phyloP scores from a whole-genome alignment of 2,113 vertebrate species.

The Callipepla californica region DNA sequence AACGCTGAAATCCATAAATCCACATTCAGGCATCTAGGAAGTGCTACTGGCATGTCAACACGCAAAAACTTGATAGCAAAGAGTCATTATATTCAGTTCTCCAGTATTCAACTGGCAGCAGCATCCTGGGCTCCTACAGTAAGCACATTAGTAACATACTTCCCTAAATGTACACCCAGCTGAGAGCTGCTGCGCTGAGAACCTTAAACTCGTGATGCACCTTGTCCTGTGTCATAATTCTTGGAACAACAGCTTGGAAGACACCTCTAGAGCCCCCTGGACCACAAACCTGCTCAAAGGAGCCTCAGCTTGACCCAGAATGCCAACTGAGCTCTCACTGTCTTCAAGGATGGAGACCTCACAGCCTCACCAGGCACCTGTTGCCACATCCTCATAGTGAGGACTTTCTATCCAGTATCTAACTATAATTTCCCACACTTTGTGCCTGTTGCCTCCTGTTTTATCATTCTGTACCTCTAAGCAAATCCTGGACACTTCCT shows the following conservation, averaged over 20 bases:
- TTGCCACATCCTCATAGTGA: not conserved
- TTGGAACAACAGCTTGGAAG: not conserved
- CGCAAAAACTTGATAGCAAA: not conserved
- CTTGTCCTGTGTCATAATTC: not conserved
- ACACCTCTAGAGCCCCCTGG: not conserved
- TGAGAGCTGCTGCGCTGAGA: not conserved
- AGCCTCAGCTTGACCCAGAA: not conserved
- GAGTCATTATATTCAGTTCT: not conserved
- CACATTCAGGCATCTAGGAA: not conserved
- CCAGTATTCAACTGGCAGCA: not conserved
- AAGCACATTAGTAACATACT: not conserved
- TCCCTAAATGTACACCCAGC: not conserved
- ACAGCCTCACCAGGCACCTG: not conserved
- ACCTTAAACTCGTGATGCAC: not conserved
- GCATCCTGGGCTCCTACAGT: not conserved
- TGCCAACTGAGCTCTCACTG: not conserved
- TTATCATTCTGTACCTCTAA: not conserved
- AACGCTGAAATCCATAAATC: not conserved
- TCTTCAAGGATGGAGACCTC: not conserved
- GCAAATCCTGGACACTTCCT: not conserved
- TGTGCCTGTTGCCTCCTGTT: rapidly evolving
- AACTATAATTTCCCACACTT: not conserved
- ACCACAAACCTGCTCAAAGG: not conserved
- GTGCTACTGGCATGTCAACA: not conserved
- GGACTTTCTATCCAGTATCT: not conserved